Evolutionary conservation across 1,140 invertebrate genomes (phyloP).

Genomic region (Portunus trituberculatus): DNA sequence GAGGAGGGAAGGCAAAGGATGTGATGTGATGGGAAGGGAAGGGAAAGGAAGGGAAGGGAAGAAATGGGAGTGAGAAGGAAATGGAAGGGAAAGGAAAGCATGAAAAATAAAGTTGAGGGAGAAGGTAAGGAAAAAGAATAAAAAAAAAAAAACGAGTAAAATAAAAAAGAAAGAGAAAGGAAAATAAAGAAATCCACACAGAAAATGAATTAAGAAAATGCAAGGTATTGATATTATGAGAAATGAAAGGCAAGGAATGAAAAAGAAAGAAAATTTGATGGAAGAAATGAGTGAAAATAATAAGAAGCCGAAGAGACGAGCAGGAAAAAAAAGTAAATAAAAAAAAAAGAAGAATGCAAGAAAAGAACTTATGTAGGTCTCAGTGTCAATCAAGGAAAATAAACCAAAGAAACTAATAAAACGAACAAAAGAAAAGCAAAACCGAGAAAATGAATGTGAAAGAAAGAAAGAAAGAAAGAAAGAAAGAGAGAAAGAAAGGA

Average conservation of each 20-base stretch:
- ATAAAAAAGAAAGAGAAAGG: background rate
- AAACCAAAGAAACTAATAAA: background rate
- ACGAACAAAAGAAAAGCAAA: background rate
- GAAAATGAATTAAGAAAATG: too few species aligned
- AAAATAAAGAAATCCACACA: too few species aligned
- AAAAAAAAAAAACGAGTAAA: background rate
- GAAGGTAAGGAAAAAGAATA: background rate
- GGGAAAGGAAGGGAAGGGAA: background rate
- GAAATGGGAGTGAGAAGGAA: background rate
- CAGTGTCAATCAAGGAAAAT: too few species aligned
- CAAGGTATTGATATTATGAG: too few species aligned
- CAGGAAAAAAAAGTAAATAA: background rate
- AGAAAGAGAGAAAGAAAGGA: background rate
- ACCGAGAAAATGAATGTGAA: too few species aligned
- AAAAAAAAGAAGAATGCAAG: too few species aligned
- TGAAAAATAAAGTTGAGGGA: background rate
- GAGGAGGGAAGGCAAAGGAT: background rate
- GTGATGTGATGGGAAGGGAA: background rate
- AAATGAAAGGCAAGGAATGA: too few species aligned
- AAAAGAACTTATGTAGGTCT: too few species aligned
- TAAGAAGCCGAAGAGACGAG: background rate
- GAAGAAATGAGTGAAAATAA: too few species aligned
- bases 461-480: background rate
- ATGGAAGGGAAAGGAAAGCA: background rate
- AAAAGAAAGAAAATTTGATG: too few species aligned